Percentiles rank a stretch among this genome's conserved stretches.
Conservation (phyloP, 2,888 invertebrate species). For the Calephelis perditalis region DNA sequence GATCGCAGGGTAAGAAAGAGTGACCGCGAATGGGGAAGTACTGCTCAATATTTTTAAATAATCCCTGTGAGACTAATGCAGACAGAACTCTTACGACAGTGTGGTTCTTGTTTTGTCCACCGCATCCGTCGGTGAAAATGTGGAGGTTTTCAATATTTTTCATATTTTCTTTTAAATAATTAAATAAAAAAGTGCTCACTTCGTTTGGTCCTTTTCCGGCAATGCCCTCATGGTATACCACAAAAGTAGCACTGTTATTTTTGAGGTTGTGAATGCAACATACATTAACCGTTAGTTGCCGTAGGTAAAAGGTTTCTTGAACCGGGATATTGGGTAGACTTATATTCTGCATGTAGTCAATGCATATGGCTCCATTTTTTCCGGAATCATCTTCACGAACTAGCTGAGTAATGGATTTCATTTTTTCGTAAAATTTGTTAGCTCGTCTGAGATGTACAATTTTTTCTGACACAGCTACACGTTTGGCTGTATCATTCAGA, state of each 20-base stretch:
- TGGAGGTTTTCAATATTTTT: too few relatives aligned
- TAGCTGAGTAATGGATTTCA: not conserved
- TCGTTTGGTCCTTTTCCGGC: not conserved
- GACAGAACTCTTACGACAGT: not conserved
- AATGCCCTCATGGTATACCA: conserved; percentile 7
- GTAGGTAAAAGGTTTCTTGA: not conserved
- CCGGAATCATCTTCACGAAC: too few relatives aligned
- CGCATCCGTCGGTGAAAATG: too few relatives aligned
- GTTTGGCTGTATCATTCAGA: not conserved
- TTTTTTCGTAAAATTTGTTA: conserved; percentile 23
- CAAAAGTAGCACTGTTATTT: not conserved
- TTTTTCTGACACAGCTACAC: not conserved
- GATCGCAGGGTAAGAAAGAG: not conserved
- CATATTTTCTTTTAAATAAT: too few relatives aligned
- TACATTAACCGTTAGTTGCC: not conserved
- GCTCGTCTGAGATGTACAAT: not conserved
- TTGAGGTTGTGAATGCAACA: not conserved
- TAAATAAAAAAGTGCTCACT: too few relatives aligned
- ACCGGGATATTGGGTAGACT: not conserved
- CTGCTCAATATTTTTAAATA: not conserved
- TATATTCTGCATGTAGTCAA: not conserved
- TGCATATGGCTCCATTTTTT: not conserved
- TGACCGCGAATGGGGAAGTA: not conserved
- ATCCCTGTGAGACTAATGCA: not conserved
- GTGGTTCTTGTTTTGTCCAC: not conserved